Evolutionary conservation across 2,797 vertebrate genomes (phyloP), one percentile per base, ranked within the genome.

Genomic region (Hippocampus kuda): DNA sequence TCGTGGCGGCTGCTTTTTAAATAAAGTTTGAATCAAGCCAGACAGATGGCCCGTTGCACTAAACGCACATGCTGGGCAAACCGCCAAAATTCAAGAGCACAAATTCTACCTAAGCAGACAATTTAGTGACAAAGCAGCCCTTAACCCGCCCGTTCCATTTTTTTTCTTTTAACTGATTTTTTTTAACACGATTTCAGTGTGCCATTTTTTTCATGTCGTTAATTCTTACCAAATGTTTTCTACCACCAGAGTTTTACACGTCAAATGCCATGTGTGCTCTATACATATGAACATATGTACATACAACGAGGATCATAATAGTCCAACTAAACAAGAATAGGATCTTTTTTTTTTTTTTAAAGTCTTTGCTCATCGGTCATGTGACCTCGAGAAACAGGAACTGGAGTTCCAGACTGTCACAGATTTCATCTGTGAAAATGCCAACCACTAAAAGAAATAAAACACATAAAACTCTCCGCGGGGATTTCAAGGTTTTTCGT

Each of bases 141-240:
- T 64, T 26, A 16, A 59, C 22, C 75, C 11, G 68, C 57, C 66
- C 75, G 59, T 66, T 12, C n/a, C 59, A 59, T 67, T 60, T 72
- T 68, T 62, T 27, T 60, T 56, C 1, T 24, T n/a, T 56, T 24
- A 1, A 15, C 5, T 53, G 5, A 12, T 56, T 56, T 24, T 27
- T 59, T 13, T 5, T 3, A 63, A 9, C 78, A 71, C 78, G 70
- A 79, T 88, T 81, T 72, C 68, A 83, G 82, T 77, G 85, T 90
- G 87, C 85, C 84, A 86, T 87, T 59, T 73, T 80, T 72, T 38
- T 72, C 79, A 68, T 78, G 69, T 79, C 76, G 79, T 86, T 76
- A 79, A 85, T 86, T 83, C 85, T 90, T 89, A 89, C 89, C 90
- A 91, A 92, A 90, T 86, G 82, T 87, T 91, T 90, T 89, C n/a